Conservation (phyloP, 1,140 invertebrate genomes). For the Drosophila sp. region DNA sequence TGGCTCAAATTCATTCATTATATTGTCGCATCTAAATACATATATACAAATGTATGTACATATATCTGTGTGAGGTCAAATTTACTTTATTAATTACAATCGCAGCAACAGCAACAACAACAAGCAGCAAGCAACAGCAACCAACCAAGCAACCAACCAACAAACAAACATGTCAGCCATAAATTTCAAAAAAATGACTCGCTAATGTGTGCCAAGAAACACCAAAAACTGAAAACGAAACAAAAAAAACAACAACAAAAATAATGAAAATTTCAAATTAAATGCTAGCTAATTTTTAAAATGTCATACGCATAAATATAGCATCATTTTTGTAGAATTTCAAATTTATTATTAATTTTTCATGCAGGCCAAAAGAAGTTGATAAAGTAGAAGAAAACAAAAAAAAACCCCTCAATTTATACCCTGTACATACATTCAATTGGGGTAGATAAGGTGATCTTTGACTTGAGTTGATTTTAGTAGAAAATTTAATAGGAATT, state of each 20-base stretch:
- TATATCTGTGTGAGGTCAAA: conserved; percentile 70
- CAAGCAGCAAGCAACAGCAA: conserved; percentile 19
- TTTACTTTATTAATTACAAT: conserved; percentile 80
- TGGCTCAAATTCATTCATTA: conserved; percentile 72
- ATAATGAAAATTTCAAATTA: conserved; percentile 62
- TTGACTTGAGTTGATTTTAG: too few relatives aligned
- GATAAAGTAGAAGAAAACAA: neutral
- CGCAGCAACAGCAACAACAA: conserved; percentile 36
- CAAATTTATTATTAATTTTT: conserved; percentile 11
- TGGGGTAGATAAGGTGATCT: neutral
- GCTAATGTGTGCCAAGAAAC: conserved; percentile 62
- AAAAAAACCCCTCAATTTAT: neutral
- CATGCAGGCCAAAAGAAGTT: neutral
- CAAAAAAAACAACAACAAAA: conserved; percentile 7
- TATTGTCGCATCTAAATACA: conserved; percentile 63
- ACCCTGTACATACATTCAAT: neutral
- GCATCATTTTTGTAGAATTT: conserved; percentile 33
- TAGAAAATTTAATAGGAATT: neutral
- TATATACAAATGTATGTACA: conserved; percentile 27
- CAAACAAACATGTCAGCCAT: conserved; percentile 36
- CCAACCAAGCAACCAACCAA: conserved; percentile 32
- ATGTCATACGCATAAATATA: conserved; percentile 40
- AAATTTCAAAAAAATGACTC: conserved; percentile 63
- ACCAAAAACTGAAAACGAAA: conserved; percentile 23
- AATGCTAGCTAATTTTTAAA: conserved; percentile 63